Evolutionary conservation across 2,888 invertebrate genomes (phyloP).

Genomic region (Nomada fabriciana): DNA sequence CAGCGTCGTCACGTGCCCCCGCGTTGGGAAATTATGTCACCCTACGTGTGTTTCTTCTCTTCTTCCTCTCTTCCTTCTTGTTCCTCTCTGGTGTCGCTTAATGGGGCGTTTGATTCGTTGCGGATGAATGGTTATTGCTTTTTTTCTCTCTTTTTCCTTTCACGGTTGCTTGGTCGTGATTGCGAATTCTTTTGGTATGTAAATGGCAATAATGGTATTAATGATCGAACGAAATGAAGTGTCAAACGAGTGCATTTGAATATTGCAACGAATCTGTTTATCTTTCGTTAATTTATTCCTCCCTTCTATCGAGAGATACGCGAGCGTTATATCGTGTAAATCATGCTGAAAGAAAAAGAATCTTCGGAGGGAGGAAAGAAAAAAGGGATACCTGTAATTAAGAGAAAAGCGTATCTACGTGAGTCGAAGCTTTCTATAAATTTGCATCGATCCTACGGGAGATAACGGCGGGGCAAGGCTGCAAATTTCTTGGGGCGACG

Average conservation of each 20-base stretch:
- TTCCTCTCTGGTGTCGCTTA: neutral
- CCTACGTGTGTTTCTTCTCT: neutral
- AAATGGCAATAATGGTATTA: too few species aligned
- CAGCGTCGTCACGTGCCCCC: conserved; percentile 66
- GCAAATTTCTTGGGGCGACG: conserved; percentile 49
- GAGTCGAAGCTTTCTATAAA: conserved; percentile 28
- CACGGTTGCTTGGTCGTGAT: too few species aligned
- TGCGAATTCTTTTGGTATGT: too few species aligned
- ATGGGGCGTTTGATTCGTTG: neutral
- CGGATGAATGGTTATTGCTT: too few species aligned
- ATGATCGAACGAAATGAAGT: too few species aligned
- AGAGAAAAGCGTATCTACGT: conserved; percentile 7
- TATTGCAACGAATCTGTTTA: too few species aligned
- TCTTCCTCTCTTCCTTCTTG: neutral
- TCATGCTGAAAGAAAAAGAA: too few species aligned
- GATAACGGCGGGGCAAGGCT: conserved; percentile 48
- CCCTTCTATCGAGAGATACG: neutral
- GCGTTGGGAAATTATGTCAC: conserved; percentile 57
- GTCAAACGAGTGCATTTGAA: too few species aligned
- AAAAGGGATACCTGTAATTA: conserved; percentile 22
- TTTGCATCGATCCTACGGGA: conserved; percentile 16
- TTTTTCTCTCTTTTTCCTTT: too few species aligned
- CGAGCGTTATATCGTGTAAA: neutral
- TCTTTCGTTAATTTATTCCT: neutral
- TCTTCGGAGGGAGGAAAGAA: neutral